Evolutionary conservation across 1,140 invertebrate genomes (phyloP), one percentile per base, ranked within the genome.

Genomic region (Goniozus legneri): DNA sequence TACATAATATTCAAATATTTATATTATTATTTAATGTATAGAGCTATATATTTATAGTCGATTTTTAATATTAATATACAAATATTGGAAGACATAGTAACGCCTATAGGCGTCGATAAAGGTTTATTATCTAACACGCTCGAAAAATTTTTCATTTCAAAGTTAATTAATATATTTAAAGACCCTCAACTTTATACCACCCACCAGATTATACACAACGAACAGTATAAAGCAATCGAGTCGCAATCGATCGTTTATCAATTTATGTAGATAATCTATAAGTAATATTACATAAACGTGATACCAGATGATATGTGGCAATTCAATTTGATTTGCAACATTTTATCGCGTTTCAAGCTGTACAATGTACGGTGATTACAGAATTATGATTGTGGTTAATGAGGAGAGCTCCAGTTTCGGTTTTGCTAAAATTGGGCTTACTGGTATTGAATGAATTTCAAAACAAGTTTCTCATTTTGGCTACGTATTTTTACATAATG

Each of bases 21-120:
- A 49, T 47, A 45, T 49, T 53, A 46, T 64, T 56, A 61, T 54
- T 56, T 52, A 55, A 44, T 54, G 52, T 50, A 58, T 55, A 46
- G 52, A 54, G 55, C 57, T 63, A 60, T 50, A 59, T 62, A 56
- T 63, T 60, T 61, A 67, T 60, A 56, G 61, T 67, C 62, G 56
- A 66, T 67, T 61, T n/a, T 68, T 65, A 68, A 67, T 56, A 67
- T 69, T 64, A 67, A 70, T 63, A 64, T 72, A 71, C 54, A 66
- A 69, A 65, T 72, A 71, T 66, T 72, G 69, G 69, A 71, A 72
- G 69, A 69, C 69, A 63, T 72, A 55, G 59, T 60, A 65, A 68
- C 67, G 68, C 67, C 58, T 59, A 60, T 53, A 59, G 64, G 68
- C 62, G 69, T 62, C 60, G 64, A 62, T 58, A 66, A 63, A 69